Evolutionary conservation across 2,888 invertebrate species (phyloP).

Genomic region (Altica lythri): DNA sequence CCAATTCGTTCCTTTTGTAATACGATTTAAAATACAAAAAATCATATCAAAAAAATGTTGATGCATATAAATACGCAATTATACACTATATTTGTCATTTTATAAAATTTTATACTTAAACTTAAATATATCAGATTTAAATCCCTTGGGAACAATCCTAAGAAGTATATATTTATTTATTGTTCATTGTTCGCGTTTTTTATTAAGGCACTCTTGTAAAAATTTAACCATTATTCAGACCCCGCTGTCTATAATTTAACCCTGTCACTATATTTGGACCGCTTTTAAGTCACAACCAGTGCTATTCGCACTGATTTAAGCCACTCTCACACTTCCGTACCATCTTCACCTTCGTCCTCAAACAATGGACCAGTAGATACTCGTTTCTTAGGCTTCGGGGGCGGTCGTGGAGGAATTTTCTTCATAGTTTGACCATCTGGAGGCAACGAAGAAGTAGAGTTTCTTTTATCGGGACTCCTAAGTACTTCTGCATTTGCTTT

Average conservation of each 20-base stretch:
- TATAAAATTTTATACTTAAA: no score
- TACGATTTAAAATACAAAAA: no score
- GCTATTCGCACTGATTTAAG: constrained; percentile 54
- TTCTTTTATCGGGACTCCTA: constrained; percentile 58
- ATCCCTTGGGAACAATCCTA: constrained; percentile 20
- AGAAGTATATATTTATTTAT: constrained; percentile 27
- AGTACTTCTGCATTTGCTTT: constrained; percentile 56
- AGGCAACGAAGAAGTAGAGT: constrained; percentile 47
- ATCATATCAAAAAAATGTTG: no score
- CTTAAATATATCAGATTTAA: no score
- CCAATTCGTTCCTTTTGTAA: no score
- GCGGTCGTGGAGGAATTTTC: constrained; percentile 82
- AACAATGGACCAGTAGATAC: constrained; percentile 75
- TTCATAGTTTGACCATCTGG: constrained; percentile 58
- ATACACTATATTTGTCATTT: no score
- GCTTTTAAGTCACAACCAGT: constrained; percentile 46
- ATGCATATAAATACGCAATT: no score
- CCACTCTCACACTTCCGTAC: constrained; percentile 79
- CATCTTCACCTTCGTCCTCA: constrained; percentile 87
- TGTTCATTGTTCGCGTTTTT: constrained; percentile 27
- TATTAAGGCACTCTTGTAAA: constrained; percentile 37
- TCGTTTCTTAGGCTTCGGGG: constrained; percentile 83
- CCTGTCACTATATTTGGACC: constrained; percentile 38
- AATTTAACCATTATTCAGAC: constrained; percentile 12
- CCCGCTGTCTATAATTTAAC: constrained; percentile 13